These are phyloP conservation scores for Calcarius lapponicus DNA, from an alignment of 2,797 vertebrate species.

Conservation along the genomic window DNA sequence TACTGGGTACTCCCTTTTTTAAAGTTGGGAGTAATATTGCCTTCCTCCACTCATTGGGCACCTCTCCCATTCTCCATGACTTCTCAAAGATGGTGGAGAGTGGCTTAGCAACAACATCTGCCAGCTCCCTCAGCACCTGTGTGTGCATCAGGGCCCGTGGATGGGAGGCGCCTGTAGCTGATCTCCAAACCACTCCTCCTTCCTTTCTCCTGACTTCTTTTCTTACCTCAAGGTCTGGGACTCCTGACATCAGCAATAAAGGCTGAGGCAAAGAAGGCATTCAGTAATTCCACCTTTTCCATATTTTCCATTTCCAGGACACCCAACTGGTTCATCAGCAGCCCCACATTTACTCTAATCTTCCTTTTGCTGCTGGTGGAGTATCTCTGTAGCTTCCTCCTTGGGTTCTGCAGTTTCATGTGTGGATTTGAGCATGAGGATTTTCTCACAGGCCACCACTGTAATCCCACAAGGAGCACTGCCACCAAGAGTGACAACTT, in stretches of 20 bases:
- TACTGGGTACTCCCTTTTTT: background rate
- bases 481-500: background rate
- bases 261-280: background rate
- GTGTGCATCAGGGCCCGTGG: background rate
- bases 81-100: background rate
- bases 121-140: background rate
- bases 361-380: background rate
- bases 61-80: background rate
- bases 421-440: background rate
- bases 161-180: background rate
- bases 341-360: background rate
- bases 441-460: background rate
- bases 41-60: background rate
- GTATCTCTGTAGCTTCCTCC: background rate
- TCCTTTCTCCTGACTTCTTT: background rate
- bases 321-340: background rate
- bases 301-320: background rate
- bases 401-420: background rate
- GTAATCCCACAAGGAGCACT: background rate
- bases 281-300: background rate
- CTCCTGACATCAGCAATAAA: background rate
- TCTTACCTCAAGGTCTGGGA: accelerated
- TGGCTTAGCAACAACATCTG: background rate
- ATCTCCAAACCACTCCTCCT: background rate
- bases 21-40: background rate